Percentiles rank a stretch among this genome's conserved stretches.
phyloP scores from a whole-genome alignment of 2,113 vertebrate genomes.

The Pollimyrus isidori region DNA sequence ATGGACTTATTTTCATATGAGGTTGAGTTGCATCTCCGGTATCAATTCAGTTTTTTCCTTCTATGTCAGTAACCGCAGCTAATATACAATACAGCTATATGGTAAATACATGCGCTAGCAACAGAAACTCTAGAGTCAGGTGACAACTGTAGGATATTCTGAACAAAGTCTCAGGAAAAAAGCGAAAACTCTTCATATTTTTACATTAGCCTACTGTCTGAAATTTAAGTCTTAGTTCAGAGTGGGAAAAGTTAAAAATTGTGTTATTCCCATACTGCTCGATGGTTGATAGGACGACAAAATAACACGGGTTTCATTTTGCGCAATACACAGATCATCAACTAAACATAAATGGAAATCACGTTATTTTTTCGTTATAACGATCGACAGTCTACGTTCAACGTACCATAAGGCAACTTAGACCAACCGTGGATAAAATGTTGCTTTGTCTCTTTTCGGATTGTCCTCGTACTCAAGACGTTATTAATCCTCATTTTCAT shows the following conservation, averaged over 20 bases:
- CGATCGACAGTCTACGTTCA: neutral
- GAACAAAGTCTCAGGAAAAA: neutral
- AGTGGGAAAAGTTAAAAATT: neutral
- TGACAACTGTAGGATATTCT: neutral
- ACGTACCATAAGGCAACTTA: neutral
- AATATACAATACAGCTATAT: neutral
- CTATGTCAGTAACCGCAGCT: neutral
- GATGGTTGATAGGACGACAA: neutral
- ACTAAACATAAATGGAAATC: neutral
- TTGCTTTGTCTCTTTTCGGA: neutral
- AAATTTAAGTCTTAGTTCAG: neutral
- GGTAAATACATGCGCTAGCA: neutral
- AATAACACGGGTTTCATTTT: neutral
- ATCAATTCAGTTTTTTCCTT: constrained; percentile 2
- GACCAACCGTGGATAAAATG: neutral
- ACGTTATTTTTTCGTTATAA: neutral
- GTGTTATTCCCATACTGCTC: neutral
- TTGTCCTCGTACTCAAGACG: neutral
- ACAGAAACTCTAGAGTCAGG: neutral
- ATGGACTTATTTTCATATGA: neutral
- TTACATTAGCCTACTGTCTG: neutral
- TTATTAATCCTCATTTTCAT: neutral
- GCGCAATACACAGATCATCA: neutral
- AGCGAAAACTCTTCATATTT: neutral
- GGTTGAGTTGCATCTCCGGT: neutral